Evolutionary conservation across 2,113 vertebrate genomes (phyloP).

Genomic region (Panthera uncia): DNA sequence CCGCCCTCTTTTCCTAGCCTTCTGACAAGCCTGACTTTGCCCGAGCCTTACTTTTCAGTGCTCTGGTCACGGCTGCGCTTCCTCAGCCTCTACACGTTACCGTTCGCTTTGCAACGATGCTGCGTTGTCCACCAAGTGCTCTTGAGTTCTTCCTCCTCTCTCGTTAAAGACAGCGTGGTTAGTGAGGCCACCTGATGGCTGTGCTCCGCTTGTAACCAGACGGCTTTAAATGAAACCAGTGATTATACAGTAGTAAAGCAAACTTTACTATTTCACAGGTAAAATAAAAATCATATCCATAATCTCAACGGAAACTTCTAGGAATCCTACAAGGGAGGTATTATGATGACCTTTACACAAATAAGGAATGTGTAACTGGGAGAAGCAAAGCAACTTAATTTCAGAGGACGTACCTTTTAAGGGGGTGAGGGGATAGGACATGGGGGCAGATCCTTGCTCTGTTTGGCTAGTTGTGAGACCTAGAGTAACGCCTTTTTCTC

Average conservation of each 20-base stretch:
- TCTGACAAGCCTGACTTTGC: background rate
- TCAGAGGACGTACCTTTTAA: fast-evolving
- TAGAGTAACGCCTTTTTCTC: background rate
- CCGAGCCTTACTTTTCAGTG: background rate
- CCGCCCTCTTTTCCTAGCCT: background rate
- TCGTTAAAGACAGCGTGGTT: background rate
- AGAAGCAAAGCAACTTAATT: background rate
- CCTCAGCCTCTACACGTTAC: background rate
- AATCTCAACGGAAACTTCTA: background rate
- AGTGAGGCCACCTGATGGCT: no score
- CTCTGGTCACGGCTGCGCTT: background rate
- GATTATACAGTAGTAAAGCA: background rate
- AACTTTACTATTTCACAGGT: background rate
- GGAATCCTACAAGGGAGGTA: background rate
- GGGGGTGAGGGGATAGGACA: fast-evolving
- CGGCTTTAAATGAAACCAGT: background rate
- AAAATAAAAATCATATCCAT: background rate
- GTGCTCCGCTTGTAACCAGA: background rate
- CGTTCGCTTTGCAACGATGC: fast-evolving
- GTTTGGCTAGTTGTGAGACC: no score
- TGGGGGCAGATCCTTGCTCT: background rate
- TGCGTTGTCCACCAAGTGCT: background rate
- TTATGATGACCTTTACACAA: background rate
- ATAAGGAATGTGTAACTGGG: background rate
- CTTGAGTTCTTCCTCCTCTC: background rate